Base-by-base conservation (phyloP, 1,140 invertebrate species). In the Sitophilus oryzae region DNA sequence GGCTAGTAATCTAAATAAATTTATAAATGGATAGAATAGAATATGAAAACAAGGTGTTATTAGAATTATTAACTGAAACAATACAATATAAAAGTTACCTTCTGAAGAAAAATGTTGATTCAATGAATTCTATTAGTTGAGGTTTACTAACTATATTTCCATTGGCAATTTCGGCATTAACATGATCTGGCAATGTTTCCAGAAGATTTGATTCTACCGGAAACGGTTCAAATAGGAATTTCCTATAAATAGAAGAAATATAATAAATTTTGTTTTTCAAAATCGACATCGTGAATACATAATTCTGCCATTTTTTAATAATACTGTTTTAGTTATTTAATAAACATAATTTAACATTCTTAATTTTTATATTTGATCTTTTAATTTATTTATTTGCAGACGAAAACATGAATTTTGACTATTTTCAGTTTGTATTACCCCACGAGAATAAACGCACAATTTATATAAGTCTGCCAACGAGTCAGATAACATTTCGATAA, bases 221-320 rank as follows among this genome's bases (percentile, higher is more conserved):
- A 73, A 99, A 99, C 0, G 97, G 97, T 71, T 99, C 94, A 71
- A 99, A 98, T 0, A 99, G 73, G 72, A 99, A 99, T 70, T 96
- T 96, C 30, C 54, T 56, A 38, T 20, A 56, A 47, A 3, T n/a
- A 2, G 22, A 34, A 3, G 34, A 48, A 18, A 34, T 38, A 9
- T 3, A 5, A 22, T 21, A 22, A 11, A 23, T n/a, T 1, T 44
- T 22, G 21, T n/a, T 9, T 23, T 21, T n/a, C 2, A 44, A 45
- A 23, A 45, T n/a, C n/a, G n/a, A n/a, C n/a, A n/a, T n/a, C n/a
- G n/a, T n/a, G n/a, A n/a, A n/a, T n/a, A n/a, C n/a, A n/a, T n/a
- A n/a, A n/a, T n/a, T n/a, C n/a, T n/a, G n/a, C n/a, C n/a, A n/a
- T n/a, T n/a, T n/a, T n/a, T n/a, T n/a, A n/a, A n/a, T n/a, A n/a